Percentiles rank a stretch among this genome's conserved stretches.
Evolutionary conservation across 2,113 vertebrate species (phyloP).

Genomic region (Oenanthe oenanthe): DNA sequence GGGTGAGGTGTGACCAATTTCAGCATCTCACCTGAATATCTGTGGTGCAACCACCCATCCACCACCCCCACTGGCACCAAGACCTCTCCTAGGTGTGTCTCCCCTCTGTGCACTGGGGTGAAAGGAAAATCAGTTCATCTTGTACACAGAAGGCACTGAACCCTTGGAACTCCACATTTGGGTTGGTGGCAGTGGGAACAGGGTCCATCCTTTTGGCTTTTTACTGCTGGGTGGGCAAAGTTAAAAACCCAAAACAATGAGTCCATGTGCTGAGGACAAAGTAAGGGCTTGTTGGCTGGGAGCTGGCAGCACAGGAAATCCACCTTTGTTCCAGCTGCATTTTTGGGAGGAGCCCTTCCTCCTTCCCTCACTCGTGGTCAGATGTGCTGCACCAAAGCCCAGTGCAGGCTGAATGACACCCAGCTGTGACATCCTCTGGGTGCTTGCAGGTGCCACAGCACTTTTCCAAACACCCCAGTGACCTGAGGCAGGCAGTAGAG

Average conservation of each 20-base stretch:
- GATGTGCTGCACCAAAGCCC: fast-evolving
- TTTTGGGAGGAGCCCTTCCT: background rate
- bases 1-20: background rate
- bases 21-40: background rate
- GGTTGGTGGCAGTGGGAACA: background rate
- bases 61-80: background rate
- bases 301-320: background rate
- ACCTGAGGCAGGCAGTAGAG: background rate
- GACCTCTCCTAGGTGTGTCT: fast-evolving
- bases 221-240: background rate
- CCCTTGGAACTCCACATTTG: background rate
- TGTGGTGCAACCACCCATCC: fast-evolving
- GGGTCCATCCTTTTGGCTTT: background rate
- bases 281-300: background rate
- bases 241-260: background rate
- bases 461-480: background rate
- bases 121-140: background rate
- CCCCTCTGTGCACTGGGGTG: background rate
- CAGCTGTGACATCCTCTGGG: background rate
- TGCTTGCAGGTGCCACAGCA: background rate
- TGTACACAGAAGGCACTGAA: fast-evolving
- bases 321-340: background rate
- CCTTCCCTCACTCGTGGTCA: background rate
- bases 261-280: fast-evolving
- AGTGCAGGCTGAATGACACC: background rate